Evolutionary conservation across 2,113 vertebrate species (phyloP), one percentile per base, ranked within the genome.

Genomic region (Rhynchomys soricoides): DNA sequence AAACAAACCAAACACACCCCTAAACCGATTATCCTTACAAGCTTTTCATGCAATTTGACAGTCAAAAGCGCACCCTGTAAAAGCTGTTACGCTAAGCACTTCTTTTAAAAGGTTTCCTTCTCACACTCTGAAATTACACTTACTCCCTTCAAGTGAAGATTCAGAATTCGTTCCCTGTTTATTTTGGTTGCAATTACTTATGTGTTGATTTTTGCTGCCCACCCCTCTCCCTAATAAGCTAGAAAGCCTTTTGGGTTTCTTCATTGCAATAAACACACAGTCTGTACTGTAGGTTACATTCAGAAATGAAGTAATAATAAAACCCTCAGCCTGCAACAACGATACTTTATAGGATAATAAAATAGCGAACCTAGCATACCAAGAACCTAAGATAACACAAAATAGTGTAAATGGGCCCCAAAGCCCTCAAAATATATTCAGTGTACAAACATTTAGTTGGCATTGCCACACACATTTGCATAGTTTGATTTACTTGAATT

Each of bases 21-120:
- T 86, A 96, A 97, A 94, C 52, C 79, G 91, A 96, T 98, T 97
- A 89, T 86, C 59, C 93, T 95, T 89, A 78, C 26, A 75, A 97
- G 91, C 87, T 82, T 96, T 97, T 98, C 91, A 82, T 93, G 90
- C 85, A 93, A 37, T 96, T 96, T 97, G 97, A 95, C 91, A 95
- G 93, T 95, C 94, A 93, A 96, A 97, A 97, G 95, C 82, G 29
- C 89, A 96, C 94, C 93, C 96, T 96, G 31, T 91, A 94, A 97
- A 97, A 94, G 92, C 97, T 97, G 97, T 96, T 96, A 96, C 19
- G 81, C 94, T 96, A 98, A 91, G 95, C 82, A 96, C 97, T 97
- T 91, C 93, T 57, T 97, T 96, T 97, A 95, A 97, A 97, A 98
- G 97, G 85, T 96, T 97, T 97, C 93, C 34, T 7, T 97, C 83